Evolutionary conservation across 1,140 invertebrate species (phyloP).

Genomic region (Dendrolimus punctatus): DNA sequence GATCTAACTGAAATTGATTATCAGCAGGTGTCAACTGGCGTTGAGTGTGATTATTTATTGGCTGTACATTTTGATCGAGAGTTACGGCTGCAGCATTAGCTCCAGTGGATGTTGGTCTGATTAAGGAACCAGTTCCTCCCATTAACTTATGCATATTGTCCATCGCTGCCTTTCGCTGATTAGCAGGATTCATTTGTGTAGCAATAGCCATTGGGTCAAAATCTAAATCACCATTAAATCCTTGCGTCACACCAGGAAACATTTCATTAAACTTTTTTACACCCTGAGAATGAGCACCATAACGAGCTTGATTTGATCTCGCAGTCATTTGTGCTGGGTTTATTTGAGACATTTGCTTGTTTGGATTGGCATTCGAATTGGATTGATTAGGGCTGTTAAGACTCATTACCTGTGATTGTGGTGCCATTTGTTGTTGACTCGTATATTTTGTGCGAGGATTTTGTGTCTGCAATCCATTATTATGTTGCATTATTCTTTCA

Average conservation of each 20-base stretch:
- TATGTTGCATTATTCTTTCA: too few species aligned
- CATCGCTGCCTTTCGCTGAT: conserved; percentile 44
- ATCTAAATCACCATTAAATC: conserved; percentile 39
- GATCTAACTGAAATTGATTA: conserved; percentile 6
- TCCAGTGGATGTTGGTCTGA: conserved; percentile 15
- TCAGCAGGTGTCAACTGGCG: not conserved
- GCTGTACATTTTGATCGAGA: conserved; percentile 7
- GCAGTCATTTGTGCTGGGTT: not conserved
- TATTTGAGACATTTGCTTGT: conserved; percentile 15
- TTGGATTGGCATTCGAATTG: conserved; percentile 13
- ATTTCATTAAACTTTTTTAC: conserved; percentile 57
- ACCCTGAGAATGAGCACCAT: conserved; percentile 31
- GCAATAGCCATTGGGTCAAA: conserved; percentile 65
- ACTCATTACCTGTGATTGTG: conserved; percentile 19
- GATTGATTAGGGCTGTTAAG: conserved; percentile 1
- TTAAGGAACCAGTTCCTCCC: conserved; percentile 17
- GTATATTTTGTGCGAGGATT: too few species aligned
- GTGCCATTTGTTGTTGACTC: conserved; percentile 2
- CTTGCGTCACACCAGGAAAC: conserved; percentile 55
- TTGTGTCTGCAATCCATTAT: too few species aligned
- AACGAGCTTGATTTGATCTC: not conserved
- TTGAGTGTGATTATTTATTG: conserved; percentile 3
- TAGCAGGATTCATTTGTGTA: conserved; percentile 65
- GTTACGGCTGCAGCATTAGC: conserved; percentile 11
- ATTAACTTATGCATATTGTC: conserved; percentile 44